These are phyloP conservation scores for Eospalax fontanierii DNA, from an alignment of 2,797 vertebrate species.

Conservation along the genomic window DNA sequence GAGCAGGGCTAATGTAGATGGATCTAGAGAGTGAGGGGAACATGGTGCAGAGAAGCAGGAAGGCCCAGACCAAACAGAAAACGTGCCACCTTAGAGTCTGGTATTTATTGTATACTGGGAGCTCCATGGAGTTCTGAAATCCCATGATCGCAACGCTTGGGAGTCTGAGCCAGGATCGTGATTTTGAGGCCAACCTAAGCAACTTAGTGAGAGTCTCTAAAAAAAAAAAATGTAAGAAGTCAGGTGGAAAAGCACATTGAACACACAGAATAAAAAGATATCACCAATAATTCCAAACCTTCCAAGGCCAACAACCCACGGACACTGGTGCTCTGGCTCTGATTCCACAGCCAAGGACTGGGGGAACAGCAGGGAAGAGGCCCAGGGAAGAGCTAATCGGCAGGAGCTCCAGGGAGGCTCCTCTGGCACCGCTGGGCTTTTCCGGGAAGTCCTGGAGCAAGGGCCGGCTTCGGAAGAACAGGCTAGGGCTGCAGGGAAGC, in stretches of 20 bases:
- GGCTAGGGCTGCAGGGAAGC: slow-evolving; percentile 30
- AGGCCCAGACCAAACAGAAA: background rate
- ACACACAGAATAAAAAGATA: background rate
- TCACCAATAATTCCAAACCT: background rate
- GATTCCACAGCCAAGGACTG: background rate
- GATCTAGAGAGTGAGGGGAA: background rate
- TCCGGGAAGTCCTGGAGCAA: slow-evolving; percentile 30
- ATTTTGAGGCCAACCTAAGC: background rate
- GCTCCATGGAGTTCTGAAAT: background rate
- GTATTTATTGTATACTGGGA: background rate
- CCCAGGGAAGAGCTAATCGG: too few species aligned
- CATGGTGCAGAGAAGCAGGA: background rate
- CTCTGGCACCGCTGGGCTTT: background rate
- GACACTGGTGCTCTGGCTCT: background rate
- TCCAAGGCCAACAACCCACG: background rate
- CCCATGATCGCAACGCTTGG: background rate
- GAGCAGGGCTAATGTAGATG: background rate
- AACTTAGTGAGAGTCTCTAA: background rate
- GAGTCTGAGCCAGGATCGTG: background rate
- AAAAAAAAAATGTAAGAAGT: background rate
- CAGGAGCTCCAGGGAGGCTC: background rate
- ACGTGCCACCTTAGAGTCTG: background rate
- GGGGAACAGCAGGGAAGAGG: background rate
- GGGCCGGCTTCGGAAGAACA: slow-evolving; percentile 1
- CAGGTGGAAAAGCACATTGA: background rate